Conservation (phyloP, 2,797 vertebrate genomes). For the Scolopax rusticola region DNA sequence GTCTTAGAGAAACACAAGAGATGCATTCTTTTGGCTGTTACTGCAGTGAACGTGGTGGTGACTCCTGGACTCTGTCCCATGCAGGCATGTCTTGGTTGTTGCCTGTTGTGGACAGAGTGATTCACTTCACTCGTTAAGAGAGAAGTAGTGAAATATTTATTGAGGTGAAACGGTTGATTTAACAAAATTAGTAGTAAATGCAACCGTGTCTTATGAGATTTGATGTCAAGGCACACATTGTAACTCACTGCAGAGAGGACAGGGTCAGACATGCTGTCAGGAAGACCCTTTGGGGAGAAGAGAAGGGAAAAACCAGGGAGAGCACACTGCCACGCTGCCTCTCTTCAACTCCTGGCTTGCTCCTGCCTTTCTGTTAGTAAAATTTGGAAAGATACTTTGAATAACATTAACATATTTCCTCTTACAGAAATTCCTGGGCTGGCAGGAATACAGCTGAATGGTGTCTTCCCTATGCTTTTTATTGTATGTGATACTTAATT, state of each 20-base stretch:
- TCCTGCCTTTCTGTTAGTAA: background rate
- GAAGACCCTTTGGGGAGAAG: too few relatives aligned
- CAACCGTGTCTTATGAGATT: too few relatives aligned
- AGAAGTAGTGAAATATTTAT: too few relatives aligned
- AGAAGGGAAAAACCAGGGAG: too few relatives aligned
- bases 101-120: too few relatives aligned
- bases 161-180: too few relatives aligned
- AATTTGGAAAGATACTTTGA: background rate
- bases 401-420: background rate
- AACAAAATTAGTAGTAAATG: too few relatives aligned
- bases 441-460: background rate
- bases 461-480: background rate
- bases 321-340: too few relatives aligned
- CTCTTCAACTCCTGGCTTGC: background rate
- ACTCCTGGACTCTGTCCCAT: background rate
- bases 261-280: too few relatives aligned
- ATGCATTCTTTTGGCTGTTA: background rate
- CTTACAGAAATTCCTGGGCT: background rate
- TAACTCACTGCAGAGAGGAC: too few relatives aligned
- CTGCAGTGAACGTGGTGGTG: background rate
- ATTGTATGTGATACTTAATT: background rate
- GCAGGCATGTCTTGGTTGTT: background rate
- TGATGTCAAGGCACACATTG: too few relatives aligned
- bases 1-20: background rate
- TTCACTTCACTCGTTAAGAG: too few relatives aligned